These are phyloP conservation scores for Trissoscelio sp. DNA, from an alignment of 2,888 invertebrate genomes.

Conservation along the genomic window DNA sequence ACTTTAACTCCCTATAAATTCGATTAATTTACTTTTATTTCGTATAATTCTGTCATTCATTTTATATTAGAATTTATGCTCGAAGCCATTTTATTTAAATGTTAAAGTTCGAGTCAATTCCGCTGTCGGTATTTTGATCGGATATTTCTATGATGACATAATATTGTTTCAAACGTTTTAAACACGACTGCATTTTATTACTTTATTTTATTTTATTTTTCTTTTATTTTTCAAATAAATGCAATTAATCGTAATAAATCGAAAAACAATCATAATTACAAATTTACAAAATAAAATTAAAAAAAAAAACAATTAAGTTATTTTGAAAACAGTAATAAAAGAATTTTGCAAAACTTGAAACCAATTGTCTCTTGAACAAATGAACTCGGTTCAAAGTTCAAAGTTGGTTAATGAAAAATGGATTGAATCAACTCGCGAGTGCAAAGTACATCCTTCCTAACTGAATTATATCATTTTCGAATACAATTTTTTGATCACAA, in stretches of 20 bases:
- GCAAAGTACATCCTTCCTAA: neutral
- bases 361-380: too few relatives aligned
- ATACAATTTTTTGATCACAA: neutral
- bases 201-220: too few relatives aligned
- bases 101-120: slow-evolving; percentile 5
- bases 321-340: too few relatives aligned
- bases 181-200: neutral
- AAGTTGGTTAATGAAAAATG: neutral
- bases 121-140: neutral
- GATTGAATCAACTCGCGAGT: neutral
- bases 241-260: too few relatives aligned
- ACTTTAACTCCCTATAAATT: slow-evolving; percentile 17
- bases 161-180: slow-evolving; percentile 1
- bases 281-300: too few relatives aligned
- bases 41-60: slow-evolving; percentile 14
- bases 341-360: too few relatives aligned
- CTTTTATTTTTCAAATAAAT: too few relatives aligned
- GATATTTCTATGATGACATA: neutral
- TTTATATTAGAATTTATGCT: slow-evolving; percentile 21
- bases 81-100: neutral
- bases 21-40: slow-evolving; percentile 34
- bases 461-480: slow-evolving; percentile 1
- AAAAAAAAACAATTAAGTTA: too few relatives aligned
- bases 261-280: too few relatives aligned
- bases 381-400: too few relatives aligned